Base-by-base conservation (phyloP, 2,888 invertebrate genomes). In the Lottia gigantea region DNA sequence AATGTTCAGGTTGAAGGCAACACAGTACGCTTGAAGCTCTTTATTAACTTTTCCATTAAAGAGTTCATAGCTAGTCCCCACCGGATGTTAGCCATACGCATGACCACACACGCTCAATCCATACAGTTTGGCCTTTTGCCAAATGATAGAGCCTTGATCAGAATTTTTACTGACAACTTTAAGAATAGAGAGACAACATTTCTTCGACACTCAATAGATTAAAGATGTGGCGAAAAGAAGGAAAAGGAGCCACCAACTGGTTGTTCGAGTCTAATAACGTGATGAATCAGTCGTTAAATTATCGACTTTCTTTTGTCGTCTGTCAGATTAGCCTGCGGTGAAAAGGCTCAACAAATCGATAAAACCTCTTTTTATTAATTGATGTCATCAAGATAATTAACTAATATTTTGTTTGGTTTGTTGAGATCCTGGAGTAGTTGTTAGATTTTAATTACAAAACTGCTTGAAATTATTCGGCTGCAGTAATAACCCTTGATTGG, bases 291-390 rank as follows among this genome's bases (percentile, higher is more conserved):
- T 55, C 55, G 55, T 55, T 23, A 55, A 11, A 55, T 19, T 23
- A 55, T 23, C 55, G 23, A 23, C 55, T 55, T 55, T 23, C 55
- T 55, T 55, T 55, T 55, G 55, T 55, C 55, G 55, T 55, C 55
- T 55, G 55, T 23, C 23, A 19, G 55, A 23, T 55, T 55, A 23
- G 55, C 55, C 55, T 23, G 55, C 55, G 55, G 55, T 55, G 23
- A 55, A 55, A 55, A 55, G 55, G 23, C 19, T 23, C 55, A 55
- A 55, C 19, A 19, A 55, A 55, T 55, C 40, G 40, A 40, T 40
- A 40, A 40, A 40, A 40, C 40, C 40, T 40, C 40, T 40, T 40
- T 40, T 40, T 40, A 40, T 40, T 40, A 40, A 40, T 40, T 40
- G 40, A 40, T 40, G 40, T 40, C 40, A 40, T 40, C 40, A 11